Base-by-base conservation (phyloP, 2,113 vertebrate genomes). In the Agelaius tricolor region DNA sequence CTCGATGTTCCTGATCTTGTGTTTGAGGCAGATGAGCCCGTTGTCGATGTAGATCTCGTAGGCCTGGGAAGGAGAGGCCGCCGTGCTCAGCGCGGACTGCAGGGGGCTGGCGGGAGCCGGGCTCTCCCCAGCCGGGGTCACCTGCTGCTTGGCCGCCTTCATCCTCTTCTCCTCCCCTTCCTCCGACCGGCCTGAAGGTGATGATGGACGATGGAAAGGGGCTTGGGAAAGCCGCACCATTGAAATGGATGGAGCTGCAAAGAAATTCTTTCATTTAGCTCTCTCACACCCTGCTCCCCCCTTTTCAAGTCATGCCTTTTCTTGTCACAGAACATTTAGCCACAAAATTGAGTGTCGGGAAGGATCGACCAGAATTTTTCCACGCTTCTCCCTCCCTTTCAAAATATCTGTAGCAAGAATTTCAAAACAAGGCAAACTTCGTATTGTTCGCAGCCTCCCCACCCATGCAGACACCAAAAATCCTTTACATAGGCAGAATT, bases 1-100 rank as follows among this genome's bases (percentile, higher is more conserved):
- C 98, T 99, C 99, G 81, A 99, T 98, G 97, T 99, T 99, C 89
- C 99, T 98, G 49, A 99, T 98, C 97, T 99, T 99, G 98, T 99
- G 99, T 93, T 99, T 99, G 87, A 99, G 98, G 96, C 99, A 99
- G 98, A 99, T 99, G 77, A 99, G 98, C 71, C 99, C 99, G 28
- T 99, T 98, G 66, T 99, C 99, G 54, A 99, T 98, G 87, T 99
- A 99, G 52, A 96, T 98, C 73, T 99, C 99, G 12, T 99, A 99
- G 3, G 98, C 99, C 28, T 98, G 98, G 93, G 99, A 98, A 63
- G 97, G 83, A 33, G 98, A 97, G 20, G 97, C 75, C 28, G 98
- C 96, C 39, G 98, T 97, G 78, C 96, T 97, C 66, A 99, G 97
- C 80, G 97, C 78, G 47, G 98, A 89, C 96, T 98, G 98, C 93